Evolutionary conservation across 1,140 invertebrate genomes (phyloP).

Genomic region (Oedothorax gibbosus): DNA sequence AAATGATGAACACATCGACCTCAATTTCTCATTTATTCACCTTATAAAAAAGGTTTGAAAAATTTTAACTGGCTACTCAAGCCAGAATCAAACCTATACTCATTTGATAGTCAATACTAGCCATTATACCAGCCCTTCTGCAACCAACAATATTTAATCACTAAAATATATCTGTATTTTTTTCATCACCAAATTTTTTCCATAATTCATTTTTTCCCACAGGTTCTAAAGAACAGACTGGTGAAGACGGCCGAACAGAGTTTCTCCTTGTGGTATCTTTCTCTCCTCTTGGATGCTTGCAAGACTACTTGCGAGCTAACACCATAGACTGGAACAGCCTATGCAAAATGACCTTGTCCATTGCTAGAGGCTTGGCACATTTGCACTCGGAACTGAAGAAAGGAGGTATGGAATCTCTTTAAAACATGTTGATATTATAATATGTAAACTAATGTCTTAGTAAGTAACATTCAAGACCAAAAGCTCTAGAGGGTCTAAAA

Average conservation of each 20-base stretch:
- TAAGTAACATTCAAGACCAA: too few species aligned
- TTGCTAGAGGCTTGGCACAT: constrained; percentile 82
- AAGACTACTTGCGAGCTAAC: constrained; percentile 78
- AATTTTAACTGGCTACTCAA: too few species aligned
- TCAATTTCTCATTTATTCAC: too few species aligned
- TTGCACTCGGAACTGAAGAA: constrained; percentile 79
- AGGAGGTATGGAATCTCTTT: constrained; percentile 67
- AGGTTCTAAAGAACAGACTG: constrained; percentile 80
- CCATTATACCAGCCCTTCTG: neutral
- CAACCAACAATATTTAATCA: neutral
- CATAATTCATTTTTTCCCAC: neutral
- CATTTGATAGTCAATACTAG: too few species aligned
- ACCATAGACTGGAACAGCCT: constrained; percentile 79
- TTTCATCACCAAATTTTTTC: neutral
- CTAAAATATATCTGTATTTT: neutral
- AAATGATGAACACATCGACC: too few species aligned
- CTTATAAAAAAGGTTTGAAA: too few species aligned
- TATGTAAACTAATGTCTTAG: neutral
- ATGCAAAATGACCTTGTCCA: constrained; percentile 79
- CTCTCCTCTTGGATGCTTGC: constrained; percentile 78
- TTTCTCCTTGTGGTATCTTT: constrained; percentile 79
- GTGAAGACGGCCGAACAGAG: constrained; percentile 72
- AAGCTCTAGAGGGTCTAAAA: too few species aligned
- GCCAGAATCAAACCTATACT: too few species aligned
- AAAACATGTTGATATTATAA: neutral